Base-by-base conservation (phyloP, 2,113 vertebrate genomes). In the Pavo muticus region DNA sequence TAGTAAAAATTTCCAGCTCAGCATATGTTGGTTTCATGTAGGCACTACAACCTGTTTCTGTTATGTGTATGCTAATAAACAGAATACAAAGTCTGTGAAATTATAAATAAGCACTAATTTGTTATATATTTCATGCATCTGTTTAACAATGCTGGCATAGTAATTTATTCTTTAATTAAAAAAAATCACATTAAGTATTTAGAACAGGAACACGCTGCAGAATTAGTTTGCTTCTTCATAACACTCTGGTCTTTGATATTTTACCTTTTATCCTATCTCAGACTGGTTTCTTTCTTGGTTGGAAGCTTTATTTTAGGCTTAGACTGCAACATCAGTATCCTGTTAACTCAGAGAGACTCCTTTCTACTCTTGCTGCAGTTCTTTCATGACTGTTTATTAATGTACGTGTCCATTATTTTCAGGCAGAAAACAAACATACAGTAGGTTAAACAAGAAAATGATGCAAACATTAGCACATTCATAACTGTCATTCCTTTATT, bases 401-500 rank as follows among this genome's bases (percentile, higher is more conserved):
- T 37, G 6, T 32, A 30, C 5, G 5, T 25, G 17, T 67, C 19
- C 18, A 70, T 68, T 80, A 54, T 73, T 70, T 87, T 68, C 10
- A 44, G 56, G 32, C 56, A 45, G 37, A n/a, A 77, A 86, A 14
- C 29, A 76, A 87, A 48, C 63, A 73, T 11, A 40, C 47, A 65
- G 87, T 69, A 92, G 82, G 73, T 81, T 84, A 83, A 87, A 27
- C 90, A 80, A 73, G n/a, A 48, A 91, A 96, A 92, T 20, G 61
- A 89, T 76, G 69, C 37, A 65, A 73, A 88, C 57, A n/a, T 25
- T 78, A 73, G 73, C 75, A 50, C 5, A 3, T 63, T 92, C 88
- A 75, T 96, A 37, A 12, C 10, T 87, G 73, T 61, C 93, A 75
- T 71, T 92, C 94, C 64, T 95, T 40, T 70, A 67, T 91, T 96